Evolutionary conservation across 2,888 invertebrate genomes (phyloP), one percentile per base, ranked within the genome.

Genomic region (Lasioglossum marginatum): DNA sequence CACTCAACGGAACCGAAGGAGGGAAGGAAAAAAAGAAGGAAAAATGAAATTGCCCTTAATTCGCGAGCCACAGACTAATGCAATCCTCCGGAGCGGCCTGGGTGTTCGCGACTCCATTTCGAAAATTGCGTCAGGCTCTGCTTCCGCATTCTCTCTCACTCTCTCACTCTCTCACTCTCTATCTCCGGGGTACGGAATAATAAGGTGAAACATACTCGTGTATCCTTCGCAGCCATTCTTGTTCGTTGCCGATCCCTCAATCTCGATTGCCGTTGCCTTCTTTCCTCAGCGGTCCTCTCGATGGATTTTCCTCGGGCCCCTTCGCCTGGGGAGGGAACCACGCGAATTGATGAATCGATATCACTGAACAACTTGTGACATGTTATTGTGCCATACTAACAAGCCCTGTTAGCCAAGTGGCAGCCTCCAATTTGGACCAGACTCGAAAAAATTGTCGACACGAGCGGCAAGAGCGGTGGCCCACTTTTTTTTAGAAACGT

Each of bases 111-210:
- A 83, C 81, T 90, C 91, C 90, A 91, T 91, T 91, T 91, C 89
- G 89, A 91, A 68, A 89, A 91, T 91, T 91, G 88, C 89, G 78
- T 82, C 80, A 81, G 81, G 86, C 77, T 63, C 57, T 68, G 75
- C 77, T 88, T 86, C 87, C 74, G 82, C 83, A 48, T 81, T 81
- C 45, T 71, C 45, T 73, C 82, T 31, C 63, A 0, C 63, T 52
- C 40, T 73, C 82, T 79, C 43, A 60, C 40, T 71, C 79, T 75
- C 45, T 73, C 37, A 57, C 81, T 77, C 45, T 73, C 45, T 63
- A 81, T 57, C 27, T 34, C 34, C 75, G 75, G 70, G 60, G 73
- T 23, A 34, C 48, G 74, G 79, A 70, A 80, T 86, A 90, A 89
- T 84, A 87, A 88, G 82, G 52, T 85, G 84, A 90, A 84, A 81